Evolutionary conservation across 2,888 invertebrate genomes (phyloP), one percentile per base, ranked within the genome.

Genomic region (Pristionchus maxplancki): DNA sequence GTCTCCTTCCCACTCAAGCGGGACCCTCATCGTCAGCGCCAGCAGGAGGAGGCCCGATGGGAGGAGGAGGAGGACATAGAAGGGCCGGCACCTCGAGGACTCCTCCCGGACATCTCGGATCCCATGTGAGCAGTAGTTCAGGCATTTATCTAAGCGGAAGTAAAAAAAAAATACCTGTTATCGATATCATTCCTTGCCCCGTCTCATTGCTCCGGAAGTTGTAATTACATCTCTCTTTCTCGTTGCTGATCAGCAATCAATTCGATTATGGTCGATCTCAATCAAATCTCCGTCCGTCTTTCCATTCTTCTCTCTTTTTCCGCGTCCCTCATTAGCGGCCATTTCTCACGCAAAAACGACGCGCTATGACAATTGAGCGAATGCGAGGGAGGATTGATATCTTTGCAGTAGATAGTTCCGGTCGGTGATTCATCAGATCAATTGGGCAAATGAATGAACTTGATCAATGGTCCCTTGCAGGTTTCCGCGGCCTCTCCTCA

Each of bases 401-500:
- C 13, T 31, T 37, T 37, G 71, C 37, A 37, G 71, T 71, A 24
- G 13, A 24, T 71, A 9, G 6, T 11, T 11, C 8, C 34, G 37
- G 17, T 8, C 6, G 37, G n/a, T 37, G 71, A 71, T 17, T 34
- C 71, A 71, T 15, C 5, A 24, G 15, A 44, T 6, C 5, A 24
- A 11, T 44, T 44, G 44, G 44, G 44, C 44, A 44, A 44, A 9
- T 11, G 44, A 44, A 9, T 11, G 44, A 11, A 44, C n/a, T n/a
- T n/a, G n/a, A n/a, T n/a, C n/a, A n/a, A n/a, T n/a, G n/a, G n/a
- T n/a, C n/a, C n/a, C n/a, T 90, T 90, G 0, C 88, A 91, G 88
- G 90, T 90, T 15, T 90, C 91, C 34, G 91, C 91, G 13, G 88
- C 91, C 0, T 91, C 92, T 3, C 93, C 93, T 50, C 92, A 92